Base-by-base conservation (phyloP, 2,113 vertebrate species). In the Entomyzon cyanotis region DNA sequence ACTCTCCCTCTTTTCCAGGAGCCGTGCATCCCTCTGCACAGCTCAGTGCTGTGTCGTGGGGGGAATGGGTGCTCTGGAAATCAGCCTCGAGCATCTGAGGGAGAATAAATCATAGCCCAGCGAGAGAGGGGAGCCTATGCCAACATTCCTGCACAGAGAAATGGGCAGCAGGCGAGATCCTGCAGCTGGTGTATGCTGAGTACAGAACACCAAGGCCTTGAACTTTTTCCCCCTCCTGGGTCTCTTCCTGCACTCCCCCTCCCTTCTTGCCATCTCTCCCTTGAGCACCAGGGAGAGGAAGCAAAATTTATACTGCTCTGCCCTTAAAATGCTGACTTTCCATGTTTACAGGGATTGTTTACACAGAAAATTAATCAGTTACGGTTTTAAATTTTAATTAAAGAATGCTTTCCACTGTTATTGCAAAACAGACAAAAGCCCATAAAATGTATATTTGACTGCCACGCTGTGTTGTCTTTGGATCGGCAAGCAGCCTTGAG, bases 301-400 rank as follows among this genome's bases (percentile, higher is more conserved):
- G 90, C 70, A 97, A 96, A 97, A 98, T 98, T 97, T 98, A 98
- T 95, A 95, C 84, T 3, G 4, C 41, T 68, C 44, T 89, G 93
- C 91, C 93, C 96, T 97, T 96, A 98, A 98, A 98, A 97, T 93
- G 97, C 98, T 98, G 98, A 98, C 98, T 97, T 98, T 88, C 96
- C 93, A 89, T 98, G 97, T 98, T 98, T 98, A 98, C 97, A 96
- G 80, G 73, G 95, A 95, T 95, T 98, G 97, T 98, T 98, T 98
- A 97, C 96, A 97, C 96, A 97, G 98, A 98, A 98, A 98, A 98
- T 98, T 98, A 98, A 98, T 98, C 98, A 97, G 98, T 98, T 98
- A 98, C 97, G 96, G 97, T 98, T 98, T 98, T 98, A 98, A 98
- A 98, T 98, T 98, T 98, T 98, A 98, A 98, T 98, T 98, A 98